Percentiles rank a stretch among this genome's conserved stretches.
These are phyloP conservation scores for Zophobas morio DNA, from an alignment of 1,140 invertebrate genomes.

Conservation along the genomic window DNA sequence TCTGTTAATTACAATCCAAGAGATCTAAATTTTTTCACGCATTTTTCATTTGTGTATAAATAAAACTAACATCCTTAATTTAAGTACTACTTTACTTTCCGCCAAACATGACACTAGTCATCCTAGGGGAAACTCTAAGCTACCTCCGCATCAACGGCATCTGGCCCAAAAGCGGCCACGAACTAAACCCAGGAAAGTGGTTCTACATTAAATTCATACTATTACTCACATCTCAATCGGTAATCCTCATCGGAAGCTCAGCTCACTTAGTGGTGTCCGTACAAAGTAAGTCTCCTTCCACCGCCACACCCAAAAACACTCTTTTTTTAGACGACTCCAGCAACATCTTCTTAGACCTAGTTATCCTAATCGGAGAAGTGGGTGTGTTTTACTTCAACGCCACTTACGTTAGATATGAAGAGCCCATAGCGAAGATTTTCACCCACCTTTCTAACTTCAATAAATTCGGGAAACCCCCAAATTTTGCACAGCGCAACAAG, in stretches of 20 bases:
- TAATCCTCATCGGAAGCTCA: slow-evolving; percentile 31
- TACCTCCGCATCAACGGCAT: slow-evolving; percentile 22
- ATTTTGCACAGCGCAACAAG: slow-evolving; percentile 35
- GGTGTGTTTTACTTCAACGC: not conserved
- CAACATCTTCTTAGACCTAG: not conserved
- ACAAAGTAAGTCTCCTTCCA: slow-evolving; percentile 9
- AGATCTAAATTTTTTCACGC: no score
- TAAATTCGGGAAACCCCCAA: slow-evolving; percentile 27
- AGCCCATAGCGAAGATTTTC: not conserved
- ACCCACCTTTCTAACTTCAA: slow-evolving; percentile 26
- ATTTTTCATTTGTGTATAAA: no score
- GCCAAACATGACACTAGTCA: no score
- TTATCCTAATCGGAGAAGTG: not conserved
- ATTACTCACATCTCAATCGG: not conserved
- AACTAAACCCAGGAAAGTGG: slow-evolving; percentile 35
- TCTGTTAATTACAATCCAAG: no score
- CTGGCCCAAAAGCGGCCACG: slow-evolving; percentile 9
- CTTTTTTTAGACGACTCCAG: not conserved
- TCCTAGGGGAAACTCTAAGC: not conserved
- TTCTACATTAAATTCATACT: slow-evolving; percentile 35
- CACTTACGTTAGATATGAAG: not conserved
- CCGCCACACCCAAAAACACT: not conserved
- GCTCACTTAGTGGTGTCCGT: slow-evolving; percentile 29
- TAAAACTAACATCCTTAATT: no score
- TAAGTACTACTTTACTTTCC: no score